Percentiles rank a stretch among this genome's conserved stretches.
phyloP scores from a whole-genome alignment of 2,797 vertebrate genomes.

The Premnoplex brunnescens region DNA sequence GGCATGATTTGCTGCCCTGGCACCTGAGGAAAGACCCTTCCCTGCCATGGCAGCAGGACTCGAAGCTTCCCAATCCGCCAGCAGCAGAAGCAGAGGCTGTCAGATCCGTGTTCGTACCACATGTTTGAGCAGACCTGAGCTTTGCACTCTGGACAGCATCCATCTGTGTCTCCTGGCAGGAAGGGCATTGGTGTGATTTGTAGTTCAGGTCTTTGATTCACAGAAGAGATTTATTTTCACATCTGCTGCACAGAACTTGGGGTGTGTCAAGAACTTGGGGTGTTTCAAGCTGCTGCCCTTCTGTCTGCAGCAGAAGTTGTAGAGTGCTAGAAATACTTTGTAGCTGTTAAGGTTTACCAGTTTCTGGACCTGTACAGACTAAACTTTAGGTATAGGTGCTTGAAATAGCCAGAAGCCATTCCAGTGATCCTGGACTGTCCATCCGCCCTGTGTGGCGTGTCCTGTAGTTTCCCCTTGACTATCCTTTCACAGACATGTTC shows the following conservation, averaged over 20 bases:
- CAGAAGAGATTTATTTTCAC: neutral
- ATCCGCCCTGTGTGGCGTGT: accelerated
- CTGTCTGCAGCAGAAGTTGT: neutral
- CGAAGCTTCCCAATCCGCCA: neutral
- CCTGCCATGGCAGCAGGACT: neutral
- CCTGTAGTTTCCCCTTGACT: neutral
- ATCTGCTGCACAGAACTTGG: neutral
- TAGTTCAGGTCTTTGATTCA: neutral
- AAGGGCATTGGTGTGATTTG: neutral
- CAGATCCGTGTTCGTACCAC: neutral
- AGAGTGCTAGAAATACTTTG: neutral
- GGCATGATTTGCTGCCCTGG: neutral
- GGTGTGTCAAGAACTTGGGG: neutral
- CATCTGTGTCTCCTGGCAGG: neutral
- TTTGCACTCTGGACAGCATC: neutral
- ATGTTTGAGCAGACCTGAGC: neutral
- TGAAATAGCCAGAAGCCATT: neutral
- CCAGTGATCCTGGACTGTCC: neutral
- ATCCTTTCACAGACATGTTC: neutral
- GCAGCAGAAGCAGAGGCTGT: neutral
- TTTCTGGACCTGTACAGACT: neutral
- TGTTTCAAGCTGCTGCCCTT: neutral
- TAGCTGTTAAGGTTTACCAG: neutral
- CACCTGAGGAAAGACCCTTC: neutral
- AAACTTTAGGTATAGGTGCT: neutral